Percentiles rank a stretch among this genome's conserved stretches.
Evolutionary conservation across 1,140 invertebrate species (phyloP).

Genomic region (Ganaspis sp.): DNA sequence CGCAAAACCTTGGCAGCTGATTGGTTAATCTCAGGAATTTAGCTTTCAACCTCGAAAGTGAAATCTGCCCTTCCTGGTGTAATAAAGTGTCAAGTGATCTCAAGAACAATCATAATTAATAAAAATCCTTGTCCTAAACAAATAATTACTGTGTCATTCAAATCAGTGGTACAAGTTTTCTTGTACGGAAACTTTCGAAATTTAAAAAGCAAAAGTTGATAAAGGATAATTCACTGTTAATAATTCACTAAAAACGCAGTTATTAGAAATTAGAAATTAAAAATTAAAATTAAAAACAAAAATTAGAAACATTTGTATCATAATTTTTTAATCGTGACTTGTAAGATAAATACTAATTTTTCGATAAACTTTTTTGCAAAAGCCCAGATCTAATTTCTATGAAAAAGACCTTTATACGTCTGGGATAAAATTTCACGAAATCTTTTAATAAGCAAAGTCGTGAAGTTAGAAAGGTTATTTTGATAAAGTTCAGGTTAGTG

Average conservation of each 20-base stretch:
- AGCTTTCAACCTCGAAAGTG: constrained; percentile 2
- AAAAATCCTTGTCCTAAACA: not conserved
- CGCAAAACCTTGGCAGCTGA: not conserved
- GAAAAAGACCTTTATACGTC: not conserved
- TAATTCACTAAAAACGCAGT: too few relatives aligned
- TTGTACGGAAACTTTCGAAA: too few relatives aligned
- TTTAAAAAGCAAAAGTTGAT: too few relatives aligned
- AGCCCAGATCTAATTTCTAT: too few relatives aligned
- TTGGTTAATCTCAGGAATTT: constrained; percentile 15
- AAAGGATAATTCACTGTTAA: too few relatives aligned
- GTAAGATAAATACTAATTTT: too few relatives aligned
- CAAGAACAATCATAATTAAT: not conserved
- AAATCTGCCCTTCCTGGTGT: constrained; percentile 9
- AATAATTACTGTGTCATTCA: not conserved
- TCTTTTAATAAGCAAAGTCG: not conserved
- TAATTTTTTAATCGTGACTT: too few relatives aligned
- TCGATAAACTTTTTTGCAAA: too few relatives aligned
- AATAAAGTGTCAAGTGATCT: not conserved
- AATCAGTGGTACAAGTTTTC: not conserved
- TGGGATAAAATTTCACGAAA: not conserved
- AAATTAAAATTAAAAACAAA: too few relatives aligned
- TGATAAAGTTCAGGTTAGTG: not conserved
- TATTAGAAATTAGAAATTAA: too few relatives aligned
- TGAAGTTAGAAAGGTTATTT: not conserved
- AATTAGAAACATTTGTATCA: too few relatives aligned